phyloP scores from a whole-genome alignment of 2,113 vertebrate genomes.

The Hippocampus zosterae region DNA sequence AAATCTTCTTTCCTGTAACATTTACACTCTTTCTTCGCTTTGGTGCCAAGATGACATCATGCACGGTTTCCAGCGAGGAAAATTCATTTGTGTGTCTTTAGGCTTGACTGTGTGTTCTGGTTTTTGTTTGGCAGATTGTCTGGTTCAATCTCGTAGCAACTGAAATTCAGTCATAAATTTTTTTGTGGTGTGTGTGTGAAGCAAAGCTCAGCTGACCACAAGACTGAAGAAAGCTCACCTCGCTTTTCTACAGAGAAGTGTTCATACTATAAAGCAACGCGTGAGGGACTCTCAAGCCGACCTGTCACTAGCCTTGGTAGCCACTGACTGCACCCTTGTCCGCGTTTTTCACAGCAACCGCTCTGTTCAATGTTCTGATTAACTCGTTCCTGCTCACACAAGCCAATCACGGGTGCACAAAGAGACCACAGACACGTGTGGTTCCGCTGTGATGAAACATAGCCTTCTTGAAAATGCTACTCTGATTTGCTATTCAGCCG shows the following conservation, averaged over 20 bases:
- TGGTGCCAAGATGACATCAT: slow-evolving; percentile 23
- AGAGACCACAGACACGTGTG: slow-evolving; percentile 40
- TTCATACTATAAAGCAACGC: slow-evolving; percentile 16
- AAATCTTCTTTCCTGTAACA: slow-evolving; percentile 10
- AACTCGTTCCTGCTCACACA: slow-evolving; percentile 40
- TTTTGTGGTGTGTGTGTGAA: slow-evolving; percentile 14
- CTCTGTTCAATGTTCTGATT: slow-evolving; percentile 42
- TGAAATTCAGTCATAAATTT: neutral
- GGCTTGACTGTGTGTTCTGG: slow-evolving; percentile 44
- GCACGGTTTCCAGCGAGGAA: slow-evolving; percentile 22
- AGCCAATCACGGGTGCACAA: slow-evolving; percentile 44
- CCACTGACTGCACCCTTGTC: slow-evolving; percentile 41
- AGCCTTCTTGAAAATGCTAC: slow-evolving; percentile 14
- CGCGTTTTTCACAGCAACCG: slow-evolving; percentile 27
- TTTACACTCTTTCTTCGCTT: slow-evolving; percentile 10
- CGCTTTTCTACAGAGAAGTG: slow-evolving; percentile 18
- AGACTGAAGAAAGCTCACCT: slow-evolving; percentile 17
- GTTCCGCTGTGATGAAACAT: slow-evolving; percentile 8
- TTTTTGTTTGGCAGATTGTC: slow-evolving; percentile 24
- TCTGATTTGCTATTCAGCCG: neutral
- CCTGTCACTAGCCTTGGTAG: slow-evolving; percentile 35
- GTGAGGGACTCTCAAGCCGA: slow-evolving; percentile 28
- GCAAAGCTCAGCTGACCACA: slow-evolving; percentile 26
- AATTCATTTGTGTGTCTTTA: slow-evolving; percentile 30
- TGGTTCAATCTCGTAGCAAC: slow-evolving; percentile 20